These are phyloP conservation scores for Prochilodus magdalenae DNA, from an alignment of 2,113 vertebrate genomes.

Conservation along the genomic window DNA sequence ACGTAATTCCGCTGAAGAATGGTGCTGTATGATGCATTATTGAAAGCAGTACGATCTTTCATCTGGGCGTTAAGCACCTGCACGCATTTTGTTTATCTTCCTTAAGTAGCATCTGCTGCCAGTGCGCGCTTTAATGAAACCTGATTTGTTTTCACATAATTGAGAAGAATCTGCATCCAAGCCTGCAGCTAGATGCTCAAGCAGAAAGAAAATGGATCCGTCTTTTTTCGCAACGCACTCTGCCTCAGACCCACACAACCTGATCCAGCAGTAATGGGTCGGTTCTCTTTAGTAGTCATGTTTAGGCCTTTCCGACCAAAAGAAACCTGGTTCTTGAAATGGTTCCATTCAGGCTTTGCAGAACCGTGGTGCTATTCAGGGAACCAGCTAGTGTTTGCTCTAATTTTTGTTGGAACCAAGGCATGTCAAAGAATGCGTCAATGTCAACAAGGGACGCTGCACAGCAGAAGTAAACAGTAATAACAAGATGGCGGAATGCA, in stretches of 20 bases:
- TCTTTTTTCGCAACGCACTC: neutral
- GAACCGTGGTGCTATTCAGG: too few species aligned
- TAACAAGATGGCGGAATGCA: too few species aligned
- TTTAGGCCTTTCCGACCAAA: too few species aligned
- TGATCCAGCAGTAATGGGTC: neutral
- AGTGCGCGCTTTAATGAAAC: slow-evolving; percentile 51
- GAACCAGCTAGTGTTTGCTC: too few species aligned
- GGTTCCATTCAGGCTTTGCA: too few species aligned
- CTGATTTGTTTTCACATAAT: slow-evolving; percentile 51
- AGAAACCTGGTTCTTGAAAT: too few species aligned
- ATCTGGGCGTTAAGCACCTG: slow-evolving; percentile 55
- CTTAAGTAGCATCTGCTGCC: slow-evolving; percentile 61
- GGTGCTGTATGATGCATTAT: slow-evolving; percentile 47
- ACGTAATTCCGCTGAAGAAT: slow-evolving; percentile 32
- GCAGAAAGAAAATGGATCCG: neutral
- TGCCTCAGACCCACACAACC: neutral
- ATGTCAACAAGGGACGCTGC: too few species aligned
- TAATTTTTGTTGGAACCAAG: too few species aligned
- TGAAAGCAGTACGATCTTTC: slow-evolving; percentile 53
- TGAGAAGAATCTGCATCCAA: slow-evolving; percentile 24
- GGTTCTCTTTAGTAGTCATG: neutral
- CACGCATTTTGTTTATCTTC: slow-evolving; percentile 59
- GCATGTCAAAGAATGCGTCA: too few species aligned
- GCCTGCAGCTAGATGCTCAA: slow-evolving; percentile 25
- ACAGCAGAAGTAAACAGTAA: too few species aligned